Evolutionary conservation across 2,888 invertebrate genomes (phyloP).

Genomic region (Galerucella nymphaeae): DNA sequence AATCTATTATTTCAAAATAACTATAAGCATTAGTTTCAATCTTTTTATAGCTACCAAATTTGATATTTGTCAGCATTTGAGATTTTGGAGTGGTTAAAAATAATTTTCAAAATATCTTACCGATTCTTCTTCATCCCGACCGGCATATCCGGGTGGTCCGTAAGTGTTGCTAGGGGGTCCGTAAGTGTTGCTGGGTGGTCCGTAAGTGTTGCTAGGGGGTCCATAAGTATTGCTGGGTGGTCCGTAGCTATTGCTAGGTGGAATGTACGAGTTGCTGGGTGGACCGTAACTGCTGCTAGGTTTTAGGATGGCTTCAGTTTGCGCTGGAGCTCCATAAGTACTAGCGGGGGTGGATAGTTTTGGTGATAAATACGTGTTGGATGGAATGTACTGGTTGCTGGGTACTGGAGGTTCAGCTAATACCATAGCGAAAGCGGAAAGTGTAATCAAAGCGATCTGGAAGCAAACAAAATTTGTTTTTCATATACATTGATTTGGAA

Average conservation of each 20-base stretch:
- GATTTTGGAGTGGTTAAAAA: neutral
- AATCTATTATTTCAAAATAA: too few species aligned
- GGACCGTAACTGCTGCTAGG: constrained; percentile 50
- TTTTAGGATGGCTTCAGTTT: constrained; percentile 43
- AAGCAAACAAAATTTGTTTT: constrained; percentile 24
- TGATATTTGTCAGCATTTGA: neutral
- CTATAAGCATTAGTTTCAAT: too few species aligned
- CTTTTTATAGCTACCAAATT: too few species aligned
- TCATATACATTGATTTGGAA: neutral
- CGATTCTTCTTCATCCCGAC: constrained; percentile 59
- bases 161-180: constrained; percentile 46
- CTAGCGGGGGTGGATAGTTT: constrained; percentile 54
- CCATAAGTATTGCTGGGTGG: constrained; percentile 47
- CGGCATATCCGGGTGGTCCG: constrained; percentile 46
- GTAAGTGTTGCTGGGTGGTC: constrained; percentile 44
- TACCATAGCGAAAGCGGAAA: constrained; percentile 53
- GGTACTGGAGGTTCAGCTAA: constrained; percentile 63
- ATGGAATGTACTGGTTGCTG: constrained; percentile 59
- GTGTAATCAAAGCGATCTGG: constrained; percentile 52
- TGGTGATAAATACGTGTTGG: constrained; percentile 53
- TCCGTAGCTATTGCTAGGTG: constrained; percentile 49
- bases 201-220: constrained; percentile 43
- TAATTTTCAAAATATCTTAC: constrained; percentile 51
- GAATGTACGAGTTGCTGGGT: constrained; percentile 49
- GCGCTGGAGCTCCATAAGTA: constrained; percentile 53